Conservation (phyloP, 2,797 vertebrate species). For the Clamator glandarius region DNA sequence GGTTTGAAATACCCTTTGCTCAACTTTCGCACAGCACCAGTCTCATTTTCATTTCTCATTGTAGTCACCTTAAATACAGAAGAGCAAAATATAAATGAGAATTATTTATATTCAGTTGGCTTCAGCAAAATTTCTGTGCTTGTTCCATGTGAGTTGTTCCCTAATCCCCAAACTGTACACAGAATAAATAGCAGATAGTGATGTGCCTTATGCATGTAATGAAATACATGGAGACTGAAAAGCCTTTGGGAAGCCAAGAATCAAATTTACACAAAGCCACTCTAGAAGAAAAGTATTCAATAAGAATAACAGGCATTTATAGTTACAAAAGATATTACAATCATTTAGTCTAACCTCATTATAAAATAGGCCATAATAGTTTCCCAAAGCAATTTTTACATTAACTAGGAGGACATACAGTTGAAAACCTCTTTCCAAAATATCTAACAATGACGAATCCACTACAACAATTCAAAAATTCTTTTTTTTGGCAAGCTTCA, state of each 20-base stretch:
- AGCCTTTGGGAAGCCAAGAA: not conserved
- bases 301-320: not conserved
- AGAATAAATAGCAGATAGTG: not conserved
- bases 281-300: not conserved
- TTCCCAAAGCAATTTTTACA: not conserved
- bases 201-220: not conserved
- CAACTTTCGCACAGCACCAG: conserved; percentile 31
- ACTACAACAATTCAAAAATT: not conserved
- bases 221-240: not conserved
- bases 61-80: conserved; percentile 37
- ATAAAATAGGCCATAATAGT: not conserved
- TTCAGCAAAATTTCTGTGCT: conserved; percentile 23
- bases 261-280: not conserved
- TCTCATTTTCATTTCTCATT: conserved; percentile 40
- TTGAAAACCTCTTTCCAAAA: not conserved
- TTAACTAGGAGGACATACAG: not conserved
- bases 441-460: not conserved
- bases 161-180: conserved; percentile 37
- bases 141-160: conserved; percentile 47
- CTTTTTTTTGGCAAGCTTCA: not conserved
- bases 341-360: not conserved
- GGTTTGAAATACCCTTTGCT: conserved; percentile 2
- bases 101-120: conserved; percentile 14
- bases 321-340: not conserved
- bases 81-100: conserved; percentile 15